A percentile compares a stretch with the other conserved stretches of the same genome.
phyloP scores from a whole-genome alignment of 2,113 vertebrate species.

The Neolamprologus variostigma region DNA sequence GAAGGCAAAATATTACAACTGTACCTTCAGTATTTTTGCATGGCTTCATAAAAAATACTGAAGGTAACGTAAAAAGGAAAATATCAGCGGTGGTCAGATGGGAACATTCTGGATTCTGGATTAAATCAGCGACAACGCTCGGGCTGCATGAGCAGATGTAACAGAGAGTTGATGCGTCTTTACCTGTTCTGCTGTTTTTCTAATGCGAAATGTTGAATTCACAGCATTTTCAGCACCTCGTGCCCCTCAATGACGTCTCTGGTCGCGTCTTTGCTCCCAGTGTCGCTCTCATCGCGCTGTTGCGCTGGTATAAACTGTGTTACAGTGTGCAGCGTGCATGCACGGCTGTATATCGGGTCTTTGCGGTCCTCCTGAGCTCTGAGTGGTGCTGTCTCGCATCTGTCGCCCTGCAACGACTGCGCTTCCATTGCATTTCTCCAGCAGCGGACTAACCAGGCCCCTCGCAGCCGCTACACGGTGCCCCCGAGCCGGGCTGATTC shows the following conservation, averaged over 20 bases:
- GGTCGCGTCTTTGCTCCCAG: not conserved
- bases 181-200: not conserved
- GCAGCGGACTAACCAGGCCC: slow-evolving; percentile 41
- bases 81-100: not conserved
- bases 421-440: slow-evolving; percentile 33
- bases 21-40: not conserved
- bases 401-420: not conserved
- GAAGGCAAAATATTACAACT: accelerated
- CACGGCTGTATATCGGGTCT: not conserved
- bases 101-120: not conserved
- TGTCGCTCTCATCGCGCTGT: not conserved
- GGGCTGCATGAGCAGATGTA: accelerated
- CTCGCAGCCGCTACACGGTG: slow-evolving; percentile 38
- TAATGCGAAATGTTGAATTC: not conserved
- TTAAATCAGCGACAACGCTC: not conserved
- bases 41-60: not conserved
- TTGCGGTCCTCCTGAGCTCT: slow-evolving; percentile 65
- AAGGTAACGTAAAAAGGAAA: accelerated
- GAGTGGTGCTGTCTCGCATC: slow-evolving; percentile 66
- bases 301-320: not conserved
- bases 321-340: not conserved
- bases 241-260: not conserved
- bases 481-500: slow-evolving; percentile 11
- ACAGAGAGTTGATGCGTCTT: accelerated
- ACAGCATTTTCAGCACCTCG: not conserved